These are phyloP conservation scores for Spheniscus mendiculus DNA, from an alignment of 2,113 vertebrate genomes.

Conservation along the genomic window DNA sequence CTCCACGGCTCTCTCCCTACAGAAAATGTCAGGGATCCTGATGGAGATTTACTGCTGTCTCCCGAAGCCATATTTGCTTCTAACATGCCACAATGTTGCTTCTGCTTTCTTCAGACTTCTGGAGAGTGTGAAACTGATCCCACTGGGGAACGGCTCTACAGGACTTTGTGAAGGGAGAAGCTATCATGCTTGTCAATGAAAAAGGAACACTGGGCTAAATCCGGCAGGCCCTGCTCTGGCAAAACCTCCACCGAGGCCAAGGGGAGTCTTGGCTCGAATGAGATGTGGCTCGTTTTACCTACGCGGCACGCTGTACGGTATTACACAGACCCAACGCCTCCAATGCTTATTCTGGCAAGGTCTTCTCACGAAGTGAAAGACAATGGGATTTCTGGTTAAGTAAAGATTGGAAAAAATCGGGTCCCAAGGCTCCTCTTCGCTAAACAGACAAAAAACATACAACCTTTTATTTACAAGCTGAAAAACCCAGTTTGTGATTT, in stretches of 20 bases:
- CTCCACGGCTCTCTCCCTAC: conserved; percentile 35
- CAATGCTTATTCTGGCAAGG: background rate
- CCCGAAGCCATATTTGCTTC: conserved; percentile 64
- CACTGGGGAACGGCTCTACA: background rate
- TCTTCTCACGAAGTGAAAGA: background rate
- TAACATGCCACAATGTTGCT: conserved; percentile 80
- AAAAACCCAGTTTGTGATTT: background rate
- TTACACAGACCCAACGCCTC: background rate
- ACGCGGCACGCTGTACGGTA: accelerated
- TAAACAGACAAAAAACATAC: background rate
- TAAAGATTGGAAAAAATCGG: background rate
- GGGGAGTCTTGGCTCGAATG: accelerated
- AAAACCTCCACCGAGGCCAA: accelerated
- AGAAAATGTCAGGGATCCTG: conserved; percentile 55
- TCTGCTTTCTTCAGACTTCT: conserved; percentile 66
- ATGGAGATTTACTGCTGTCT: conserved; percentile 73
- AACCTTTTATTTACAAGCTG: background rate
- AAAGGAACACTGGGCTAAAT: conserved; percentile 23
- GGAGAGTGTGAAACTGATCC: conserved; percentile 32
- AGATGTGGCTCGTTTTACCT: accelerated
- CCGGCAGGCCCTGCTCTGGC: background rate
- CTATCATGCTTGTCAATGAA: background rate
- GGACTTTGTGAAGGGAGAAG: conserved; percentile 11
- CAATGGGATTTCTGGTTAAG: background rate
- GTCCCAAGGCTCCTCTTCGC: background rate